Percentiles rank a stretch among this genome's conserved stretches.
Evolutionary conservation across 2,113 vertebrate species (phyloP).

Genomic region (Gymnobelideus leadbeateri): DNA sequence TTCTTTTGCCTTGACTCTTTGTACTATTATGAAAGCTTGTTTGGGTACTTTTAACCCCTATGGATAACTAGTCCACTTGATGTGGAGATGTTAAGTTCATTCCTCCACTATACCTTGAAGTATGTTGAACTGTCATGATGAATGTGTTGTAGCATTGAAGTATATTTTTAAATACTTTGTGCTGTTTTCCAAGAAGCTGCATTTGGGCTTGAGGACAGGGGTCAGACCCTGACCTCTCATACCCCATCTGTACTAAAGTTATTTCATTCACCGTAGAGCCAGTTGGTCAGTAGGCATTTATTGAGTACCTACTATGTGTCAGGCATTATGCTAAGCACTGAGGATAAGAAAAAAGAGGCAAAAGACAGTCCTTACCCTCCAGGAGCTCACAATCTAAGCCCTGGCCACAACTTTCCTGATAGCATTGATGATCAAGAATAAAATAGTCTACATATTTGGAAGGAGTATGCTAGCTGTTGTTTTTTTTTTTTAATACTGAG

Average conservation of each 20-base stretch:
- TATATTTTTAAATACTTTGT: constrained; percentile 39
- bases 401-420: neutral
- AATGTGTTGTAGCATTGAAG: constrained; percentile 49
- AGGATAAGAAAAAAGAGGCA: neutral
- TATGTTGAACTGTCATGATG: constrained; percentile 13
- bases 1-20: neutral
- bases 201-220: constrained; percentile 41
- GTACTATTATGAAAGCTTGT: neutral
- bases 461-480: constrained; percentile 10
- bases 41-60: neutral
- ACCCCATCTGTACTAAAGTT: neutral
- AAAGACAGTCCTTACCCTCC: neutral
- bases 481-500: constrained; percentile 9
- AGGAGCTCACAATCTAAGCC: neutral
- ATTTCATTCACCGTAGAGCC: neutral
- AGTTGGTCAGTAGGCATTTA: neutral
- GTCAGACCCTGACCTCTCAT: neutral
- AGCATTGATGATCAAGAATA: neutral
- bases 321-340: neutral
- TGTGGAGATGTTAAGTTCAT: constrained; percentile 11
- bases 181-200: constrained; percentile 55
- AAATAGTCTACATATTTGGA: constrained; percentile 20
- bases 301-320: neutral
- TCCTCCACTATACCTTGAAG: constrained; percentile 9
- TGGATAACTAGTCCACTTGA: neutral